These are phyloP conservation scores for Melanotus villosus DNA, from an alignment of 2,888 invertebrate genomes.

Conservation along the genomic window DNA sequence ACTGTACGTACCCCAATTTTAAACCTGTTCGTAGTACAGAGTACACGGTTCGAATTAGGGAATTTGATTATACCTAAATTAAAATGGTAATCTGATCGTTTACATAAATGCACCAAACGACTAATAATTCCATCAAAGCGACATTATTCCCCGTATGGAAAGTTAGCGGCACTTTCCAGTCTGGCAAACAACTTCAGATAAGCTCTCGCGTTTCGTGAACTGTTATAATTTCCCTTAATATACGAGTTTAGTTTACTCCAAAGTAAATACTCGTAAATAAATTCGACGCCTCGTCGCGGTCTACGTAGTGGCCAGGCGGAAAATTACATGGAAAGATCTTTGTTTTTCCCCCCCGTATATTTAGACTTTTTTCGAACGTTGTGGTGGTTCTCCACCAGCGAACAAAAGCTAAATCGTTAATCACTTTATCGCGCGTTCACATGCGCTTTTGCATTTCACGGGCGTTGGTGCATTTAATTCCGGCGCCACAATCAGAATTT, in stretches of 20 bases:
- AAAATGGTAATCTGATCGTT: conserved; percentile 34
- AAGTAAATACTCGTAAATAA: not conserved
- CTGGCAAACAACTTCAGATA: conserved; percentile 6
- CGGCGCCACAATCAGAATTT: conserved; percentile 38
- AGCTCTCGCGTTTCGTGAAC: conserved; percentile 1
- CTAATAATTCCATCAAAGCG: conserved; percentile 18
- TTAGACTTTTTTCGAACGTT: too few species aligned
- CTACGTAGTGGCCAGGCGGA: too few species aligned
- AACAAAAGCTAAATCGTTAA: conserved; percentile 34
- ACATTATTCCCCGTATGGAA: conserved; percentile 2
- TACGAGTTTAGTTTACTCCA: not conserved
- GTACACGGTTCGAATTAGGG: conserved; percentile 20
- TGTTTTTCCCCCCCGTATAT: too few species aligned
- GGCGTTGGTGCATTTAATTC: conserved; percentile 37
- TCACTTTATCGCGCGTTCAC: conserved; percentile 49
- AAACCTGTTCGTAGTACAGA: conserved; percentile 9
- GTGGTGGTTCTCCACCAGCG: conserved; percentile 1
- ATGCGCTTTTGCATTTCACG: conserved; percentile 45
- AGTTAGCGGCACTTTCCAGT: not conserved
- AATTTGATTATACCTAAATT: conserved; percentile 30
- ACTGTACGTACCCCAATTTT: conserved; percentile 5
- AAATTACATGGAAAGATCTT: too few species aligned
- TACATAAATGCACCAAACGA: conserved; percentile 30
- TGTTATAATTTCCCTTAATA: conserved; percentile 10
- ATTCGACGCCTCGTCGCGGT: not conserved